These are phyloP conservation scores for Melikaiella ostensackeni DNA, from an alignment of 2,888 invertebrate genomes.

Conservation along the genomic window DNA sequence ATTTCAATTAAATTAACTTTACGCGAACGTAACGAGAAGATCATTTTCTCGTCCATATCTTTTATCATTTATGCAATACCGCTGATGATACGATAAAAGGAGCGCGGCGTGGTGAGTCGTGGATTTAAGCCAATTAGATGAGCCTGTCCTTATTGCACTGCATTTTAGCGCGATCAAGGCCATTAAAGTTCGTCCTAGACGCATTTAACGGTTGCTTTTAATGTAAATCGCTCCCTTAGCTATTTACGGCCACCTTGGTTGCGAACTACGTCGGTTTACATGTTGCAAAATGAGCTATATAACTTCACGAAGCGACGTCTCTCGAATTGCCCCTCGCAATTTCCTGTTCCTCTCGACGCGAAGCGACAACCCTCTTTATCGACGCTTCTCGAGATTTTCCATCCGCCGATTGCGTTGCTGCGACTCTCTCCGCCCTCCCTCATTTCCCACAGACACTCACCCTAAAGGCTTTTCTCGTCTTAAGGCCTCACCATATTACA, in stretches of 20 bases:
- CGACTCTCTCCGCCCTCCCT: background rate
- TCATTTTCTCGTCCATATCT: background rate
- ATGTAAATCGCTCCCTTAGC: conserved; percentile 50
- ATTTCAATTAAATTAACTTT: background rate
- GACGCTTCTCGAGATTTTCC: background rate
- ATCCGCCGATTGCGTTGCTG: conserved; percentile 4
- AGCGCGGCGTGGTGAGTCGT: background rate
- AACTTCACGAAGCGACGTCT: conserved; percentile 40
- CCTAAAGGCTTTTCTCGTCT: background rate
- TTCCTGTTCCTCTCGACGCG: conserved; percentile 13
- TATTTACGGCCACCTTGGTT: conserved; percentile 46
- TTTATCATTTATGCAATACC: background rate
- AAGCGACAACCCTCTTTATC: conserved; percentile 21
- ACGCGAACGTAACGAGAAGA: background rate
- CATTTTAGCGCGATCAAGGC: conserved; percentile 10
- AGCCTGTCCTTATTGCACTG: conserved; percentile 7
- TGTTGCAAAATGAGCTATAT: conserved; percentile 58
- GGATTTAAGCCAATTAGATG: conserved; percentile 16
- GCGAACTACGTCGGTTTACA: conserved; percentile 57
- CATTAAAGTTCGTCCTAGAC: conserved; percentile 30
- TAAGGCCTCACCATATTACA: background rate
- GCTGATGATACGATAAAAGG: background rate
- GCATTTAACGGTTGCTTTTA: conserved; percentile 45
- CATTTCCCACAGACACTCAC: background rate
- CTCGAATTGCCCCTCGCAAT: conserved; percentile 31